Evolutionary conservation across 2,797 vertebrate species (phyloP), one percentile per base, ranked within the genome.

Genomic region (Tiaroga cobitis): DNA sequence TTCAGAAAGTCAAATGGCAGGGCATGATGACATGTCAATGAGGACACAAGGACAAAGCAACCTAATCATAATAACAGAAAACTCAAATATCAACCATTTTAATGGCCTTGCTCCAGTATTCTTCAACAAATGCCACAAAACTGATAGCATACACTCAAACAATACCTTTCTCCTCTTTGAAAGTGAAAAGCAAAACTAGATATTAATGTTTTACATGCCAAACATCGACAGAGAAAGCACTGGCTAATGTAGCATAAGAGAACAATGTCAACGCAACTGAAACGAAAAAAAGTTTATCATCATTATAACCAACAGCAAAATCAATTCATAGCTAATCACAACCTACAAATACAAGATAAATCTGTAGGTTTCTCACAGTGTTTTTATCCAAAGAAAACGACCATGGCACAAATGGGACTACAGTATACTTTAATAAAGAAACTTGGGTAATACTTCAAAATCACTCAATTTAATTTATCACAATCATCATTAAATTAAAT

Each of bases 91-190:
- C 29, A 76, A 83, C 1, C 21, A 85, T 75, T 46, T 65, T 37
- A 43, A 82, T 39, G 54, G 84, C 79, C 72, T 87, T 84, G 74
- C 61, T 61, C 6, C 81, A 63, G 46, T 26, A 43, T n/a, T 19
- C 72, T 32, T 51, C 26, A 74, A 19, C 29, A 67, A 63, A 83
- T 24, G 51, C 39, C 34, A 80, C 19, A 51, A 68, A 54, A 63
- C 61, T 15, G 3, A 76, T 37, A 11, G n/a, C 1, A 16, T 9
- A 16, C 34, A 39, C 41, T 8, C 26, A 49, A 32, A 46, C 18
- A 67, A 56, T 15, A 5, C 41, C 19, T 11, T 51, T 51, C 1
- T 68, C 2, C 7, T 32, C 6, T 8, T 46, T 34, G 29, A 37
- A 81, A 69, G 21, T n/a, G 63, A 37, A 51, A 68, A 81, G 4